phyloP scores from a whole-genome alignment of 2,797 vertebrate species.

The Champsocephalus esox region DNA sequence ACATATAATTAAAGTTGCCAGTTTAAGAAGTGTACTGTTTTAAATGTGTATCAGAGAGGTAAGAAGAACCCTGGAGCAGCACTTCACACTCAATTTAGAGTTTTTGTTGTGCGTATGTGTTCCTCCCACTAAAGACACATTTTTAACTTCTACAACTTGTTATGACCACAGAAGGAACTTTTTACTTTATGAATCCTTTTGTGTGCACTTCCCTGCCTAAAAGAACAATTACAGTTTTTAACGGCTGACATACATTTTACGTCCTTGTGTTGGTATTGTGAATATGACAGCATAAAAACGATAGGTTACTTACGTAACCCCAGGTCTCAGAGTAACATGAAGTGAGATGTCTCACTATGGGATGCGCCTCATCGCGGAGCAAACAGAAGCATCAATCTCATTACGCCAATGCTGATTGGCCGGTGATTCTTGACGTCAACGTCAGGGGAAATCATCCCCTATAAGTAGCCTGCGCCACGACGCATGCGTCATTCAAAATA shows the following conservation, averaged over 20 bases:
- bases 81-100: slow-evolving; percentile 1
- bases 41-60: slow-evolving; percentile 37
- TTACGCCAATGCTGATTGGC: no score
- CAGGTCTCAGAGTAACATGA: no score
- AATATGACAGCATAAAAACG: slow-evolving; percentile 41
- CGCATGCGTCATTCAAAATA: no score
- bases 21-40: slow-evolving; percentile 27
- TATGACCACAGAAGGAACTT: slow-evolving; percentile 28
- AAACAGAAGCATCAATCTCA: no score
- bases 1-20: slow-evolving; percentile 46
- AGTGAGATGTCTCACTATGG: no score
- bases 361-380: no score
- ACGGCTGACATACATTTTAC: slow-evolving; percentile 34
- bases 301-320: no score
- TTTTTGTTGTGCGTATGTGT: slow-evolving; percentile 6
- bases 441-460: no score
- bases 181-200: slow-evolving; percentile 13
- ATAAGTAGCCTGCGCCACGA: no score
- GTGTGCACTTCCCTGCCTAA: slow-evolving; percentile 19
- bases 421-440: no score
- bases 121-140: slow-evolving; percentile 21
- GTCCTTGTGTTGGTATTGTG: slow-evolving; percentile 32
- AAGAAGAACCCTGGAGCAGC: slow-evolving; percentile 21
- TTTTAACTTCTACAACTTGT: slow-evolving; percentile 25
- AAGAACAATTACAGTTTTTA: slow-evolving; percentile 33